Evolutionary conservation across 2,113 vertebrate genomes (phyloP).

Genomic region (Zeus faber): DNA sequence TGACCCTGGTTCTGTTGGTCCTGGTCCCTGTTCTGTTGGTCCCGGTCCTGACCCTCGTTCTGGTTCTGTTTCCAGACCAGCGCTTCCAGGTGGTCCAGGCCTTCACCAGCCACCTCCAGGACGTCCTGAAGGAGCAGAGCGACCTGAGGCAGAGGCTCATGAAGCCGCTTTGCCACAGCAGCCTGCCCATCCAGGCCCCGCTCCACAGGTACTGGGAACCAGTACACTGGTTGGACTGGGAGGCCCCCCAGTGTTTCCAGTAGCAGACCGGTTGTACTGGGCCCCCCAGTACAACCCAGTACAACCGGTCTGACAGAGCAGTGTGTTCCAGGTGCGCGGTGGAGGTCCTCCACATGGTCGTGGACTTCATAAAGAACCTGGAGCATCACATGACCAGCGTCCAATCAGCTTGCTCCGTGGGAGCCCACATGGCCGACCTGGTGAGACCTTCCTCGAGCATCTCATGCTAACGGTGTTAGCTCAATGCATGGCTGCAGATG

Average conservation of each 20-base stretch:
- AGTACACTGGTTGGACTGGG: too few relatives aligned
- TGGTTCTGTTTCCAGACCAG: constrained; percentile 62
- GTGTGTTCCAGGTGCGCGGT: constrained; percentile 74
- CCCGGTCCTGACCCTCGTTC: too few relatives aligned
- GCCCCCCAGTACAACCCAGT: neutral
- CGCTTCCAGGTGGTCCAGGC: constrained; percentile 78
- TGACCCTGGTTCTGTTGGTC: neutral
- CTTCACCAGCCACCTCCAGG: constrained; percentile 85
- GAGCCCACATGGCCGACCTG: constrained; percentile 68
- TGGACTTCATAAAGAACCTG: constrained; percentile 82
- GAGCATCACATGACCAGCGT: constrained; percentile 78
- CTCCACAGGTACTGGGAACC: constrained; percentile 84
- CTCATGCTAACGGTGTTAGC: too few relatives aligned
- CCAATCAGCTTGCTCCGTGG: constrained; percentile 62
- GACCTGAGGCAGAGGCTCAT: constrained; percentile 80
- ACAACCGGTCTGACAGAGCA: neutral
- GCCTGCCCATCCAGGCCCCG: constrained; percentile 81
- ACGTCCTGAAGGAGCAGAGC: constrained; percentile 80
- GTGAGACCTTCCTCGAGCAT: constrained; percentile 77
- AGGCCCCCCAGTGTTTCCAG: neutral
- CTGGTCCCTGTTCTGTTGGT: neutral
- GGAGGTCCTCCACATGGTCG: constrained; percentile 75
- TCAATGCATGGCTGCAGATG: too few relatives aligned
- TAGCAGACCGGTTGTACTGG: neutral
- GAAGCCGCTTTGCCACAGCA: constrained; percentile 78